These are phyloP conservation scores for Unio delphinus DNA, from an alignment of 2,888 invertebrate species.

Conservation along the genomic window DNA sequence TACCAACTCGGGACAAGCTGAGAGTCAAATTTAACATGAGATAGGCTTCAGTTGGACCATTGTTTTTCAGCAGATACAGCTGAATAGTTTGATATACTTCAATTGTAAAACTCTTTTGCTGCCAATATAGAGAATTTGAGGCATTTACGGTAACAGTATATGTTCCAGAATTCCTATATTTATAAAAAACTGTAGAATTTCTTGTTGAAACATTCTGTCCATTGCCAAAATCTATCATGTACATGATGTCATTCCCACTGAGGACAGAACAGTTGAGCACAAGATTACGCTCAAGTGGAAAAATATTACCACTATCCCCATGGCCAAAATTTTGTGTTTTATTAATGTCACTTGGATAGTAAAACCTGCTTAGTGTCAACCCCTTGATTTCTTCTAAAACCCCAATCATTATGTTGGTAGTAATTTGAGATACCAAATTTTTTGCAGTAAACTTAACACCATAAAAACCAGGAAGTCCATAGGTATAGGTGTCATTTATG, in stretches of 20 bases:
- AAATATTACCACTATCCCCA: conserved; percentile 29
- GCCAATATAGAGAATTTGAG: conserved; percentile 39
- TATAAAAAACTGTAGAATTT: conserved; percentile 14
- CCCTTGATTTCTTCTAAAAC: conserved; percentile 42
- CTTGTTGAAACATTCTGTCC: conserved; percentile 17
- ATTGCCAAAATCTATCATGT: conserved; percentile 39
- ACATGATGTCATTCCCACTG: conserved; percentile 40
- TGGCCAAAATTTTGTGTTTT: conserved; percentile 37
- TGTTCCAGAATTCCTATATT: conserved; percentile 19
- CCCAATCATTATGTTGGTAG: conserved; percentile 14
- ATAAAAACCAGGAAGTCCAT: conserved; percentile 33
- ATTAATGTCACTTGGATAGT: conserved; percentile 32
- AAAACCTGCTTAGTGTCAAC: conserved; percentile 28
- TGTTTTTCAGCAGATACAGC: conserved; percentile 37
- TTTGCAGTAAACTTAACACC: conserved; percentile 21
- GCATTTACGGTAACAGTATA: conserved; percentile 37
- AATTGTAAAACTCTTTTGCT: conserved; percentile 12
- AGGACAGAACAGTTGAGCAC: conserved; percentile 26
- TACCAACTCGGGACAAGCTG: conserved; percentile 35
- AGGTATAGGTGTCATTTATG: conserved; percentile 22
- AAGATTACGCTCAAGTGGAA: conserved; percentile 41
- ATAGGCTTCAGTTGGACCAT: conserved; percentile 47
- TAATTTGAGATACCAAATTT: conserved; percentile 32
- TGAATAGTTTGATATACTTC: conserved; percentile 37
- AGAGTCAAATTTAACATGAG: conserved; percentile 34